Base-by-base conservation (phyloP, 2,888 invertebrate genomes). In the Caprella mutica region DNA sequence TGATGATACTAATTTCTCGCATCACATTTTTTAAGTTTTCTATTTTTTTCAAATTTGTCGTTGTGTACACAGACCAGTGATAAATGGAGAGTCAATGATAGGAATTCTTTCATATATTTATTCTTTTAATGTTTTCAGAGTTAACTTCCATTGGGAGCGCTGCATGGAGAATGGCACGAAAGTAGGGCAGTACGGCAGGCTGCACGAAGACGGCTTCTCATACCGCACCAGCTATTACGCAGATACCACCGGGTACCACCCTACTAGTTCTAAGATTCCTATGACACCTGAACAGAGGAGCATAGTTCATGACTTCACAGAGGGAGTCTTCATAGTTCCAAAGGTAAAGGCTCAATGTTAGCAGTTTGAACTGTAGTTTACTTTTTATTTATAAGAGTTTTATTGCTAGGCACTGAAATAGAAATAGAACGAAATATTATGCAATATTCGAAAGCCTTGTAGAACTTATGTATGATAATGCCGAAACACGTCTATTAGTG, bases 71-170 rank as follows among this genome's bases (percentile, higher is more conserved):
- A n/a, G n/a, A n/a, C n/a, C n/a, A n/a, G n/a, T n/a, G n/a, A n/a
- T n/a, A n/a, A n/a, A n/a, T n/a, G n/a, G n/a, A n/a, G n/a, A n/a
- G n/a, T n/a, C n/a, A n/a, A n/a, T n/a, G n/a, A n/a, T n/a, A n/a
- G n/a, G n/a, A n/a, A n/a, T n/a, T n/a, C n/a, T n/a, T n/a, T n/a
- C n/a, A n/a, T n/a, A n/a, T n/a, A n/a, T n/a, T n/a, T n/a, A n/a
- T n/a, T n/a, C n/a, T n/a, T n/a, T n/a, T n/a, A n/a, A n/a, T n/a
- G n/a, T 38, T 12, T 26, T 12, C 51, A 64, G 64, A 23, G 59
- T 64, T n/a, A 60, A 64, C 51, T 64, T 60, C 46, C 64, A 64
- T 55, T 64, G 64, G 64, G 64, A 64, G 27, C 46, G 55, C 14
- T 64, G 64, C 44, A 24, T 54, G 27, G 52, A 55, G 51, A 60